Evolutionary conservation across 2,113 vertebrate species (phyloP).

Genomic region (Salvelinus fontinalis): DNA sequence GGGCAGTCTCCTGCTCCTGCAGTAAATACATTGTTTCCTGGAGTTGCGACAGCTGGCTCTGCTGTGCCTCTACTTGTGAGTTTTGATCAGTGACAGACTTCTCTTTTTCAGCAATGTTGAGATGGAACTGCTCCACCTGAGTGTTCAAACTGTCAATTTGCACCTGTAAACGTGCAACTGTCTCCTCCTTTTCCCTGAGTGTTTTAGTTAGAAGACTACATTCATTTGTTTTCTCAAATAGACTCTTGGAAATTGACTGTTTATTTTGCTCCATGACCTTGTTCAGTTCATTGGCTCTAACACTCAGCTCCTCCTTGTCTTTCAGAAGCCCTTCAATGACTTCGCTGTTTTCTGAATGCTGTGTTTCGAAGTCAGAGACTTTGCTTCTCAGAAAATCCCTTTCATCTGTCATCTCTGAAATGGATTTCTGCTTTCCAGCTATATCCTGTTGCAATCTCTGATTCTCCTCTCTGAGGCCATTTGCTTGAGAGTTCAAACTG

Average conservation of each 20-base stretch:
- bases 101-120: constrained; percentile 59
- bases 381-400: constrained; percentile 63
- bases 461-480: constrained; percentile 66
- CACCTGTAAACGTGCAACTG: constrained; percentile 52
- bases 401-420: constrained; percentile 57
- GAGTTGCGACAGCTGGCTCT: constrained; percentile 58
- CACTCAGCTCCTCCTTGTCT: constrained; percentile 72
- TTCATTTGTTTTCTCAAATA: constrained; percentile 77
- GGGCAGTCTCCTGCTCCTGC: constrained; percentile 65
- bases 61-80: constrained; percentile 49
- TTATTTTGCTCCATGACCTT: constrained; percentile 69
- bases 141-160: constrained; percentile 64
- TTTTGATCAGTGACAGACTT: constrained; percentile 52
- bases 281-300: constrained; percentile 64
- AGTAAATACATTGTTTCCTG: constrained; percentile 68
- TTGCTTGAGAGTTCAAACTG: constrained; percentile 63
- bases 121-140: constrained; percentile 61
- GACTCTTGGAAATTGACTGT: constrained; percentile 63
- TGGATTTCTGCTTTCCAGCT: constrained; percentile 44
- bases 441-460: constrained; percentile 67
- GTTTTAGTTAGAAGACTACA: constrained; percentile 63
- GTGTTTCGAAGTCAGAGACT: constrained; percentile 52
- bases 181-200: constrained; percentile 69
- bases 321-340: constrained; percentile 61
- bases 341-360: constrained; percentile 59